Conservation (phyloP, 2,113 vertebrate genomes). For the Chamaea fasciata region DNA sequence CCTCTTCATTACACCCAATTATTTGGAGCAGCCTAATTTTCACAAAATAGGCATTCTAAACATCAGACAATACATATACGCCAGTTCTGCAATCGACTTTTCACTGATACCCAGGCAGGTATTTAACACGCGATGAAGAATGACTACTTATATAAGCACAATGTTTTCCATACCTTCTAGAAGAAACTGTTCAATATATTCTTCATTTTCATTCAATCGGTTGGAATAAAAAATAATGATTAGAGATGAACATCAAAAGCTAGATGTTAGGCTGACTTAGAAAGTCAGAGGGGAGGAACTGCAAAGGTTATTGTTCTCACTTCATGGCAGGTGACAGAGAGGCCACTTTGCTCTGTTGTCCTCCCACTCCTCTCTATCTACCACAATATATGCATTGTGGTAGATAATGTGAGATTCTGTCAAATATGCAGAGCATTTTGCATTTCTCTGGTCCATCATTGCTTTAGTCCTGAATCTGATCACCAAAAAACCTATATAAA, state of each 20-base stretch:
- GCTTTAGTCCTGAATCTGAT: neutral
- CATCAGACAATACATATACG: neutral
- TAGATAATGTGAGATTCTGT: neutral
- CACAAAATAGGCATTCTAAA: neutral
- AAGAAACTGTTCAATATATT: neutral
- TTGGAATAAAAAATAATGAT: neutral
- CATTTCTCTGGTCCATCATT: neutral
- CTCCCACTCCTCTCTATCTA: neutral
- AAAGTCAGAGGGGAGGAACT: neutral
- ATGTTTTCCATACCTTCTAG: neutral
- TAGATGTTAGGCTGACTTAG: neutral
- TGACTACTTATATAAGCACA: neutral
- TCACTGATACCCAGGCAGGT: neutral
- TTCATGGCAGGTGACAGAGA: neutral
- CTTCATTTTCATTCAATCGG: neutral
- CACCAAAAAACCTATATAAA: neutral
- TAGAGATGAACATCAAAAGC: neutral
- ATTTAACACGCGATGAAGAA: neutral
- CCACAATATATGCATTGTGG: neutral
- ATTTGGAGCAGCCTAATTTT: conserved; percentile 1
- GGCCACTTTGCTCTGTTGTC: neutral
- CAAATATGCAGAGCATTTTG: neutral
- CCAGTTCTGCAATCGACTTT: neutral
- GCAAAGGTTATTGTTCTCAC: neutral
- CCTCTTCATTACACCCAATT: neutral